Evolutionary conservation across 35 echinoderm and acorn worm species (phyloP), one percentile per base, ranked within the genome.

Genomic region (Heliocidaris erythrogramma): DNA sequence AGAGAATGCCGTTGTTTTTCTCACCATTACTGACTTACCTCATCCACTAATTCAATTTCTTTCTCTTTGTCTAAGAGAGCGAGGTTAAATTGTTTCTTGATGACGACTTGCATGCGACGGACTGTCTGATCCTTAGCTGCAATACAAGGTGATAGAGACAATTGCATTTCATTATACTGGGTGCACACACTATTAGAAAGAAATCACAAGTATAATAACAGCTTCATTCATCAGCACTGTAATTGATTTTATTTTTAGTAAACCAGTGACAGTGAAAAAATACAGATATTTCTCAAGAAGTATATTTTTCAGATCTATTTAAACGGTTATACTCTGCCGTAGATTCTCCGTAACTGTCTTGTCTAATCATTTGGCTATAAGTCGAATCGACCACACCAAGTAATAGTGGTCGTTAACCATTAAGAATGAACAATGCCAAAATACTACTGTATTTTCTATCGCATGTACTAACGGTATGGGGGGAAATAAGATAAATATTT

Each of bases 1-100:
- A 84, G 14, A 84, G 14, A 84, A 84, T 84, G 69, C 14, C 69
- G 30, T 59, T 50, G 18, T 91, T 16, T 13, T 12, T 48, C 92
- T 84, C 69, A 87, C 4, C 42, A 95, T 2, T 18, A 91, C 2
- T 92, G 35, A 93, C 90, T 94, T 94, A 97, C 97, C 94, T 99
- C 97, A 96, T 99, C 97, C 59, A 97, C 96, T 14, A 97, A 7
- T 93, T 97, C 96, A 9, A 99, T 94, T 71, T 99, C 98, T 69
- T 97, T 97, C 94, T 99, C 98, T 95, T 97, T 99, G 60, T 97
- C 93, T 52, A 92, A 90, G 85, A 96, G 95, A 94, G 97, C 98
- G 49, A 99, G 24, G 13, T 90, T 69, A 96, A 99, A 99, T 49
- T 99, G 97, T 30, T 97, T 96, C 59, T 95, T 97, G 86, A 99